Evolutionary conservation across 2,888 invertebrate genomes (phyloP).

Genomic region (Antheraea assamensis): DNA sequence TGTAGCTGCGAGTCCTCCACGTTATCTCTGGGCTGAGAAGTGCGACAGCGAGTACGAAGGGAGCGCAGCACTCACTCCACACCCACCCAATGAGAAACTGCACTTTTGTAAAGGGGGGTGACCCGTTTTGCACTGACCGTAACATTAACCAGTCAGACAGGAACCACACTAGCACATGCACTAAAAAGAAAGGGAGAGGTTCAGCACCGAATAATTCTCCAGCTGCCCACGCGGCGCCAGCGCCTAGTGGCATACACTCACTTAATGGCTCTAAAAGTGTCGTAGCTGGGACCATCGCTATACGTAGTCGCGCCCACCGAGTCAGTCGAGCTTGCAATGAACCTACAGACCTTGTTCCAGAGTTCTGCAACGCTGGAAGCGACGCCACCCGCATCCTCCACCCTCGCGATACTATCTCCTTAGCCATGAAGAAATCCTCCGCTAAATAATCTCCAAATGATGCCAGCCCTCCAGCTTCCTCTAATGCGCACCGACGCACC

Average conservation of each 20-base stretch:
- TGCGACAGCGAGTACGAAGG: constrained; percentile 93
- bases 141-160: constrained; percentile 97
- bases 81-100: constrained; percentile 98
- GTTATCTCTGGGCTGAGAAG: constrained; percentile 93
- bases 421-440: constrained; percentile 99
- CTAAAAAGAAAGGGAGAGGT: constrained; percentile 94
- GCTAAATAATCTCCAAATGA: constrained; percentile 97
- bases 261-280: constrained; percentile 96
- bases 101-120: constrained; percentile 96
- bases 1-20: constrained; percentile 96
- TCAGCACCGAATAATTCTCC: constrained; percentile 92
- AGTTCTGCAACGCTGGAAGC: constrained; percentile 98
- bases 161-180: constrained; percentile 97
- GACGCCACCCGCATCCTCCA: constrained; percentile 96
- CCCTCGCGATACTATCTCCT: constrained; percentile 92
- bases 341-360: constrained; percentile 92
- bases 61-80: constrained; percentile 94
- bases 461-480: constrained; percentile 95
- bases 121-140: constrained; percentile 94
- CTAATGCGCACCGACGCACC: constrained; percentile 93
- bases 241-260: constrained; percentile 96
- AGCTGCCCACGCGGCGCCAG: constrained; percentile 95
- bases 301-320: constrained; percentile 97
- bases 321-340: constrained; percentile 92
- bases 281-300: constrained; percentile 97